These are phyloP conservation scores for Gastrophryne carolinensis DNA, from an alignment of 2,797 vertebrate genomes.

Conservation along the genomic window DNA sequence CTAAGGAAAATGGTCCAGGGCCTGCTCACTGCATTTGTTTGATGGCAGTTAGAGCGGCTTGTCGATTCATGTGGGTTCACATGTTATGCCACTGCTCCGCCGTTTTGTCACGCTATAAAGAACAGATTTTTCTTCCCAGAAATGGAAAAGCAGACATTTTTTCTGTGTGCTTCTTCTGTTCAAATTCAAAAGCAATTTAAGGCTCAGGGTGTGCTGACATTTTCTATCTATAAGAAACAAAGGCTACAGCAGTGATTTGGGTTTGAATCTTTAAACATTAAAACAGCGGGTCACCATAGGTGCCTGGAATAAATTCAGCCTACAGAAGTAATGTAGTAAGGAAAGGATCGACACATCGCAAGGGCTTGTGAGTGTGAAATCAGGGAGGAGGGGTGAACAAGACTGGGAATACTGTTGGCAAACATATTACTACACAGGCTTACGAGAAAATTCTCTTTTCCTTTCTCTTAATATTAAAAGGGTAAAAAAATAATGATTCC, in stretches of 20 bases:
- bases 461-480: conserved; percentile 10
- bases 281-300: conserved; percentile 46
- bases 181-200: conserved; percentile 45
- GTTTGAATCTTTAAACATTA: conserved; percentile 45
- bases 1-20: neutral
- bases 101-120: conserved; percentile 31
- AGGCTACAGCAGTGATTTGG: conserved; percentile 42
- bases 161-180: conserved; percentile 27
- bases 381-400: conserved; percentile 5
- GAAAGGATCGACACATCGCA: conserved; percentile 11
- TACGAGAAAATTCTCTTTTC: conserved; percentile 17
- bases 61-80: conserved; percentile 24
- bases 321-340: conserved; percentile 1
- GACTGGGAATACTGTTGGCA: conserved; percentile 1
- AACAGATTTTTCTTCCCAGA: conserved; percentile 29
- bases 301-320: conserved; percentile 42
- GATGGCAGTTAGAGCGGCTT: neutral
- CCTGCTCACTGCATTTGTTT: conserved; percentile 9
- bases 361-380: conserved; percentile 4
- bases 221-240: conserved; percentile 43
- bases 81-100: conserved; percentile 22
- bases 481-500: conserved; percentile 10
- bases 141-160: conserved; percentile 28
- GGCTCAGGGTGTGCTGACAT: conserved; percentile 36
- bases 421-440: conserved; percentile 1